phyloP scores from a whole-genome alignment of 2,113 vertebrate genomes.

The Uropsilus gracilis region DNA sequence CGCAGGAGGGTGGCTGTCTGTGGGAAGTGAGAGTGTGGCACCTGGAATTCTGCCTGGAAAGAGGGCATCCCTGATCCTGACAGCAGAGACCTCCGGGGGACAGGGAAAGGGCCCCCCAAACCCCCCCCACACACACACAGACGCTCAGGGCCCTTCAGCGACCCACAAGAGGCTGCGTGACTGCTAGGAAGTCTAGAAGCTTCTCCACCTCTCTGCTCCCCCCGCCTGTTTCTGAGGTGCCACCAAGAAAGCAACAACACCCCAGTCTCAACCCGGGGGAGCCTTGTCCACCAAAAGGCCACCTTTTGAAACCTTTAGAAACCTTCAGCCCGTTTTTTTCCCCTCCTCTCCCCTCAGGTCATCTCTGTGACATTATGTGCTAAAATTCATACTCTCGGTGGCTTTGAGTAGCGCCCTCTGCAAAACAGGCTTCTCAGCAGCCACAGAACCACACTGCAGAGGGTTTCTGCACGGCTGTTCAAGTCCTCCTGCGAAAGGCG shows the following conservation, averaged over 20 bases:
- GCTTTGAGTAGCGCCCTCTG: constrained; percentile 48
- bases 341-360: not conserved
- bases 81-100: constrained; percentile 60
- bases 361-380: not conserved
- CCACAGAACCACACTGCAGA: constrained; percentile 60
- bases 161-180: not conserved
- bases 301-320: no score
- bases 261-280: no score
- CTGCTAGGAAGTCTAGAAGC: not conserved
- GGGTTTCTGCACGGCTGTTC: constrained; percentile 67
- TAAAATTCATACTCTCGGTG: no score
- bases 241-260: not conserved
- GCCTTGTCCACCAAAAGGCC: no score
- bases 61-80: not conserved
- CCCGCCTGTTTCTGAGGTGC: not conserved
- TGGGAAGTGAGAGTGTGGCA: constrained; percentile 40
- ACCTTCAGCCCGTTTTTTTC: not conserved
- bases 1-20: no score
- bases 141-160: not conserved
- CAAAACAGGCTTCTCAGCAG: constrained; percentile 73
- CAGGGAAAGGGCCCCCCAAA: constrained; percentile 10
- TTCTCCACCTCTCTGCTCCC: not conserved
- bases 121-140: not conserved
- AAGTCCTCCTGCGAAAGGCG: constrained; percentile 58
- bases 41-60: constrained; percentile 69